phyloP scores from a whole-genome alignment of 2,888 invertebrate species.

The Anaspis maculata region DNA sequence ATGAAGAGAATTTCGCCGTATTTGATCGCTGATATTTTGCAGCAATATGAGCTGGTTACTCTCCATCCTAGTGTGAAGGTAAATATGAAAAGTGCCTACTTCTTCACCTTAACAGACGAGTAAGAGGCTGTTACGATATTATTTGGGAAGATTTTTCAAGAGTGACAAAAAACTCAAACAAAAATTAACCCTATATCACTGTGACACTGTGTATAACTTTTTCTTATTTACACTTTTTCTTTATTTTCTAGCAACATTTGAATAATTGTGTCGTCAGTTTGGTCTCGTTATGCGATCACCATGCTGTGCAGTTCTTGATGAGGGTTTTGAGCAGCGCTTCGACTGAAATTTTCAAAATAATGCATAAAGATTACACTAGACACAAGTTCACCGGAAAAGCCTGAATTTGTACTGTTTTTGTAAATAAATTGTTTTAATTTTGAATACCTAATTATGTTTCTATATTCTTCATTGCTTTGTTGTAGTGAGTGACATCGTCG shows the following conservation, averaged over 20 bases:
- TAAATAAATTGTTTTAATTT: no score
- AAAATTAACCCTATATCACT: no score
- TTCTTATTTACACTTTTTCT: constrained; percentile 8
- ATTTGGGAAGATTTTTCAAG: no score
- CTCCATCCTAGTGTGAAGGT: constrained; percentile 44
- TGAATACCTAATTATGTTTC: no score
- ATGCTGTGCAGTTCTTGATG: constrained; percentile 41
- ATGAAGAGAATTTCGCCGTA: constrained; percentile 41
- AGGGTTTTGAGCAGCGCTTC: constrained; percentile 40
- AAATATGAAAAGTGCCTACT: constrained; percentile 13
- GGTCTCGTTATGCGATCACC: constrained; percentile 42
- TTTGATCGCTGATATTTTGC: constrained; percentile 43
- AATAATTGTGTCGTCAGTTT: constrained; percentile 43
- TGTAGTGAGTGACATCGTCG: no score
- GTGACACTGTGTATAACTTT: no score
- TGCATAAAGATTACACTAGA: constrained; percentile 42
- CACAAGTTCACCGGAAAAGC: constrained; percentile 46
- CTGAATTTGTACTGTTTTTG: no score
- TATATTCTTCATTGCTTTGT: no score
- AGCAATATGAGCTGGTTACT: constrained; percentile 40
- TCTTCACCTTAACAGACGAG: no score
- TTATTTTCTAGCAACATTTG: constrained; percentile 38
- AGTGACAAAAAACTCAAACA: no score
- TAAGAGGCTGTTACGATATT: no score
- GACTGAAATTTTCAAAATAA: constrained; percentile 43